Evolutionary conservation across 2,888 invertebrate species (phyloP), one percentile per base, ranked within the genome.

Genomic region (Dascillus cervinus): DNA sequence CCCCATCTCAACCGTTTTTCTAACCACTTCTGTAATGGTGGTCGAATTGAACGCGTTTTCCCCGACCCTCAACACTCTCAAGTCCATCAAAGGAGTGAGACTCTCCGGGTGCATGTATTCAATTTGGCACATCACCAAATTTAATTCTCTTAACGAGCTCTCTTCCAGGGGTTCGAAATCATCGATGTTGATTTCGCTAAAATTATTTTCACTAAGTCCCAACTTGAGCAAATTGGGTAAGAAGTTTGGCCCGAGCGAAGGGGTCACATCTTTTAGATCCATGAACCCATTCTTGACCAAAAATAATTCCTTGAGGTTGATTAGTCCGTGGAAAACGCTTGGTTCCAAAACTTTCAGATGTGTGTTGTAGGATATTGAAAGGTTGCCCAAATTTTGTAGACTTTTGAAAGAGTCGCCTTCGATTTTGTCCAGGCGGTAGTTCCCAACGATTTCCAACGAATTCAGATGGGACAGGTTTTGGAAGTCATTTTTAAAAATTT

Each of bases 281-380:
- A 46, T 51, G 39, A 77, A 73, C 12, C 71, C 72, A 44, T 76
- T 76, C 46, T 73, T 72, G 3, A 71, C 65, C 43, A 77, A 52
- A 27, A 62, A 67, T 22, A 77, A 52, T 37, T 68, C 66, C 24
- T 55, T 54, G 9, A 77, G 64, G 37, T 66, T 71, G 0, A 41
- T 46, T 19, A 77, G 56, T 2, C 77, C 77, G 25, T 61, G 53
- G 46, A 77, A 77, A 1, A 64, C 62, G 13, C 61, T 53, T 12
- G 58, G 52, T 11, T 68, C 57, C n/a, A 77, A 60, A 3, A 52
- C 48, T 12, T 50, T 58, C 2, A 77, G 56, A 5, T 64, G 58
- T 2, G 65, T 64, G 44, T 75, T 76, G 46, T 69, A 72, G 0
- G 72, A 72, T 45, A 77, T 70, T 0, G 73, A 72, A 5, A 77